Conservation (phyloP, 2,797 vertebrate genomes). For the Microchirus variegatus region DNA sequence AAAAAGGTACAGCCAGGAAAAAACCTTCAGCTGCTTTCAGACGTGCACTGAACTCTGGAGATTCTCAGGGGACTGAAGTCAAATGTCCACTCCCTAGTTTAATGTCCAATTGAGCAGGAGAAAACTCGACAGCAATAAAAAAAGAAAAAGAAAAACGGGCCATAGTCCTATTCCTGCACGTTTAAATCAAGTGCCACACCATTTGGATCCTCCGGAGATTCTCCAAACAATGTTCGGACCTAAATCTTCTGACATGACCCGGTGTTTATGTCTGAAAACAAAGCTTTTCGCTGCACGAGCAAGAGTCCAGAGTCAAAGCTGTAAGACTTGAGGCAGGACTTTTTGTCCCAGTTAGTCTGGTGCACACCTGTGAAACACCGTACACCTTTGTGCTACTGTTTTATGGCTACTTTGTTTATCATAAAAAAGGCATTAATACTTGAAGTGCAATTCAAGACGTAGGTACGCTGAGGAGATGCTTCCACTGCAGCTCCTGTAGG, state of each 20-base stretch:
- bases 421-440: slow-evolving; percentile 77
- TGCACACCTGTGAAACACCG: slow-evolving; percentile 53
- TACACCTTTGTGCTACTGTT: slow-evolving; percentile 69
- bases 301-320: slow-evolving; percentile 44
- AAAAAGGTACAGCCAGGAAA: slow-evolving; percentile 26
- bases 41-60: too few species aligned
- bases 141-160: too few species aligned
- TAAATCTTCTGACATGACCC: too few species aligned
- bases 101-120: too few species aligned
- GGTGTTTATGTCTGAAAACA: neutral
- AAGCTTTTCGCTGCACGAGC: slow-evolving; percentile 5
- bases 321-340: slow-evolving; percentile 40
- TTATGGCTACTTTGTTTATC: slow-evolving; percentile 78
- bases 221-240: too few species aligned
- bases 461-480: slow-evolving; percentile 64
- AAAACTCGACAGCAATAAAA: too few species aligned
- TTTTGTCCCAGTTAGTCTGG: slow-evolving; percentile 36
- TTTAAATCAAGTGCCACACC: too few species aligned
- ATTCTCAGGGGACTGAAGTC: too few species aligned
- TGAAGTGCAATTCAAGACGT: slow-evolving; percentile 81
- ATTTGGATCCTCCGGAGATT: too few species aligned
- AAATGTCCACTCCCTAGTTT: too few species aligned
- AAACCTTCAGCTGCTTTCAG: slow-evolving; percentile 31
- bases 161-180: too few species aligned
- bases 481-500: slow-evolving; percentile 69